Percentiles rank a stretch among this genome's conserved stretches.
Evolutionary conservation across 2,113 vertebrate genomes (phyloP).

Genomic region (Elaphurus davidianus): DNA sequence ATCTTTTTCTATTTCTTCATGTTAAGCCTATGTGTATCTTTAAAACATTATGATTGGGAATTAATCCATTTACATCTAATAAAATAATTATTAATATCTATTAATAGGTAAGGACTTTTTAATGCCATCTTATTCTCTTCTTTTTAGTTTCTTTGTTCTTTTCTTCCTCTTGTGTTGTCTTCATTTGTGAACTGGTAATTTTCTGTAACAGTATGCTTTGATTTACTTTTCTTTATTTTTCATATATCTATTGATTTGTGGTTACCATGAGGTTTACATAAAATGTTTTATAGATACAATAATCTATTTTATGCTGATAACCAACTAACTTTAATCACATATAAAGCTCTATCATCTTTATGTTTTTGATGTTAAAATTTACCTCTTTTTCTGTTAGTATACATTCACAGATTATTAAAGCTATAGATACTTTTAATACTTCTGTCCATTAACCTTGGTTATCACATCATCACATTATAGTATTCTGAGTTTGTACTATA

Average conservation of each 20-base stretch:
- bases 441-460: not conserved
- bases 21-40: not conserved
- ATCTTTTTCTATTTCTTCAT: not conserved
- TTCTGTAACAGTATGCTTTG: not conserved
- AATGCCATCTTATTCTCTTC: too few species aligned
- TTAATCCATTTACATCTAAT: not conserved
- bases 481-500: not conserved
- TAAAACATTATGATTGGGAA: not conserved
- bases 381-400: not conserved
- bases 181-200: not conserved
- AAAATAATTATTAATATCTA: not conserved
- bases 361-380: not conserved
- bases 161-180: not conserved
- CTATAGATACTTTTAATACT: not conserved
- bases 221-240: not conserved
- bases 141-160: not conserved
- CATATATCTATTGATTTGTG: not conserved
- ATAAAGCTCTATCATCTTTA: not conserved
- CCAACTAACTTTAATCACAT: not conserved
- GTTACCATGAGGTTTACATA: not conserved
- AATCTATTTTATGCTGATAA: not conserved
- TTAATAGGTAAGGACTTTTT: not conserved
- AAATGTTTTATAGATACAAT: not conserved
- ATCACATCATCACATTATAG: not conserved
- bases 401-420: not conserved